Evolutionary conservation across 1,140 invertebrate species (phyloP).

Genomic region (Lerema accius): DNA sequence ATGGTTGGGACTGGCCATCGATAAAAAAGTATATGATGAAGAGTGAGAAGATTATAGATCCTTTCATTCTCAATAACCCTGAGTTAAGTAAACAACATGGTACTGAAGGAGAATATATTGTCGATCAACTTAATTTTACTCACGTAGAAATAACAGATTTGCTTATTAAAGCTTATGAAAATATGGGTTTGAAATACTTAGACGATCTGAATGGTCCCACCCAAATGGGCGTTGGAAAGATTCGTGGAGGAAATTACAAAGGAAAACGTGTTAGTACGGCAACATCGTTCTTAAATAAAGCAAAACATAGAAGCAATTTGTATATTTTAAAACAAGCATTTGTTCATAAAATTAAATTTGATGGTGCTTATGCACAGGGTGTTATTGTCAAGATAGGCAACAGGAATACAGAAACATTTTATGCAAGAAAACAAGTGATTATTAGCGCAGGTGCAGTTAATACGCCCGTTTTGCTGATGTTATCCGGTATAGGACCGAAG

Average conservation of each 20-base stretch:
- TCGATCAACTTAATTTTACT: constrained; percentile 68
- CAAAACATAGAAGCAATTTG: constrained; percentile 86
- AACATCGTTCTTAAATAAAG: constrained; percentile 84
- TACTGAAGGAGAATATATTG: constrained; percentile 60
- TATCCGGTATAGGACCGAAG: constrained; percentile 69
- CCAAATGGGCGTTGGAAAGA: constrained; percentile 78
- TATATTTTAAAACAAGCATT: constrained; percentile 83
- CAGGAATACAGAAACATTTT: constrained; percentile 78
- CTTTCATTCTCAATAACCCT: constrained; percentile 57
- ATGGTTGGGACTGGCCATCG: constrained; percentile 86
- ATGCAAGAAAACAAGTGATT: constrained; percentile 87
- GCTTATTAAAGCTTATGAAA: constrained; percentile 71
- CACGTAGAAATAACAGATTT: constrained; percentile 55
- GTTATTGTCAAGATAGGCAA: constrained; percentile 57
- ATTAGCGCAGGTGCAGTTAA: constrained; percentile 88
- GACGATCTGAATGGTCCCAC: constrained; percentile 77
- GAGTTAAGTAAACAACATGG: constrained; percentile 63
- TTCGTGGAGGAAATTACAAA: constrained; percentile 70
- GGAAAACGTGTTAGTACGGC: constrained; percentile 86
- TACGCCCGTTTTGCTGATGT: constrained; percentile 84
- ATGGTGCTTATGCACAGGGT: constrained; percentile 46
- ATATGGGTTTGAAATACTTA: constrained; percentile 65
- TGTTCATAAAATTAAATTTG: constrained; percentile 54
- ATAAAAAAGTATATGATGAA: constrained; percentile 87
- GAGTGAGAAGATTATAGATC: constrained; percentile 72